Evolutionary conservation across 1,140 invertebrate genomes (phyloP), one percentile per base, ranked within the genome.

Genomic region (Drosophila lini): DNA sequence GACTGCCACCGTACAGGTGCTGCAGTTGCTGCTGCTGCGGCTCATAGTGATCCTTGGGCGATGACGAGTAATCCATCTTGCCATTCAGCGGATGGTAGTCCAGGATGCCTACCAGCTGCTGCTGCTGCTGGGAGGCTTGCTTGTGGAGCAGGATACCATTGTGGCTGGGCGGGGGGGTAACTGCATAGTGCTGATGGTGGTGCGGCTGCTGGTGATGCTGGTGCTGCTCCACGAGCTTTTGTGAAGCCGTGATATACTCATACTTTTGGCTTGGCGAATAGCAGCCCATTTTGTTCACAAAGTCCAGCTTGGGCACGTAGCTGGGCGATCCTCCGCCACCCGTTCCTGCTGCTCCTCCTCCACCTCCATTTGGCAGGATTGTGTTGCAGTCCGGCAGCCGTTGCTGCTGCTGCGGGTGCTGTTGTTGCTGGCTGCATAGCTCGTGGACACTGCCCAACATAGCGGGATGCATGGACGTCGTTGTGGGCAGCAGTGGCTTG

Each of bases 361-460:
- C 80, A 0, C 80, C 79, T 1, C 82, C 84, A 25, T 88, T 88
- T 7, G 91, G 88, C 15, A 92, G 60, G 1, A 92, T 80, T 6
- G 88, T 92, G 58, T 92, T 92, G 63, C 92, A 92, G 45, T 92
- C 91, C 22, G 92, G 92, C 38, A 92, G 53, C 4, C 91, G 71
- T 53, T 92, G 91, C 56, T 71, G 74, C 53, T 68, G 75, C 45
- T 65, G 78, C 15, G 44, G 13, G 22, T 63, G 65, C 42, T 71
- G 80, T 28, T 78, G 80, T 25, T 86, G 82, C 50, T 86, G 83
- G 19, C 75, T 79, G 59, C 85, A 91, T 8, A 90, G 59, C 41
- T 89, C 90, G 25, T 90, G 79, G 36, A 90, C 86, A 57, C 91
- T 90, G 67, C 65, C 96, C 36, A 97, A 93, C 95, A 97, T 96